These are phyloP conservation scores for Clostera curtula DNA, from an alignment of 2,888 invertebrate species.

Conservation along the genomic window DNA sequence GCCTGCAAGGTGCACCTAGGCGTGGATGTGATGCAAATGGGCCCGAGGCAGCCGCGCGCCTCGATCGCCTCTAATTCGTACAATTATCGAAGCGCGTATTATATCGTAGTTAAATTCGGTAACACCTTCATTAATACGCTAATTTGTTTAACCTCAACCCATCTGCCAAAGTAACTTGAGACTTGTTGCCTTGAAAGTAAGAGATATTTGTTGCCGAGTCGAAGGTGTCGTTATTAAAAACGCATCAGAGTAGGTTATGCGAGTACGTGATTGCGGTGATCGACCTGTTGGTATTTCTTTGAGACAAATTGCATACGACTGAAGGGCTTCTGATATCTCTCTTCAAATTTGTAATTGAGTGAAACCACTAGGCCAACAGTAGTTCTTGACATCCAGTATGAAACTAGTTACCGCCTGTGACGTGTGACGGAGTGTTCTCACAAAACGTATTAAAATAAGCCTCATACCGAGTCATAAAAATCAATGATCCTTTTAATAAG, in stretches of 20 bases:
- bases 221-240: slow-evolving; percentile 43
- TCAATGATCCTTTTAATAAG: too few species aligned
- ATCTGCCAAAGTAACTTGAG: slow-evolving; percentile 3
- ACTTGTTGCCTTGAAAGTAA: slow-evolving; percentile 6
- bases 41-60: slow-evolving; percentile 14
- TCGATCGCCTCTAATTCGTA: slow-evolving; percentile 46
- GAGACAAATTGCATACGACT: too few species aligned
- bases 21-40: background rate
- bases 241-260: slow-evolving; percentile 36
- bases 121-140: slow-evolving; percentile 56
- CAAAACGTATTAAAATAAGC: too few species aligned
- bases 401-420: too few species aligned
- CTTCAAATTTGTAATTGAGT: too few species aligned
- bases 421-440: too few species aligned
- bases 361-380: too few species aligned
- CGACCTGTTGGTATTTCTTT: slow-evolving; percentile 2
- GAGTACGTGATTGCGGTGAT: slow-evolving; percentile 15
- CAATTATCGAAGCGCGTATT: slow-evolving; percentile 46
- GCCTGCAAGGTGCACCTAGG: too few species aligned
- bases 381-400: too few species aligned
- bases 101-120: slow-evolving; percentile 46
- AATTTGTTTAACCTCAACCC: slow-evolving; percentile 16
- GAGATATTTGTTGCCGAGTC: slow-evolving; percentile 4
- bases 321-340: too few species aligned
- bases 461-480: too few species aligned